These are phyloP conservation scores for Orycteropus afer DNA, from an alignment of 2,113 vertebrate species.

Conservation along the genomic window DNA sequence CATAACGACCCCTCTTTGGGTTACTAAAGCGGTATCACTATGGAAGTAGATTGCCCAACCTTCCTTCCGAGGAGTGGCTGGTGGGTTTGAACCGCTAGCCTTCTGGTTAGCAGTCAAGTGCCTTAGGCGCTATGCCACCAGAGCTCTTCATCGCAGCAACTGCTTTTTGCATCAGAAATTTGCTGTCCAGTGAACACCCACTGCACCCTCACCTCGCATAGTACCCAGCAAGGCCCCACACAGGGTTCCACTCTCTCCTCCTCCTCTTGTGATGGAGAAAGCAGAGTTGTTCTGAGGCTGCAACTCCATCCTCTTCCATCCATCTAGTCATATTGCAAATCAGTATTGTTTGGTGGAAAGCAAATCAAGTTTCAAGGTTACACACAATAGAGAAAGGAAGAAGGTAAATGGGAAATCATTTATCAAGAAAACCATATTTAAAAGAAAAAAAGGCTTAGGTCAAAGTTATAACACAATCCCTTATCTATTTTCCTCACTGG, in stretches of 20 bases:
- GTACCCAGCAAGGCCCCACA: not conserved
- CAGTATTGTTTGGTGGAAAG: not conserved
- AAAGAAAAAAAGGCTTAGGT: slow-evolving; percentile 10
- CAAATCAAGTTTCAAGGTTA: slow-evolving; percentile 57
- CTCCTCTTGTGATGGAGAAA: not conserved
- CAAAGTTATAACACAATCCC: not conserved
- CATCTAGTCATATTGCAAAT: slow-evolving; percentile 4
- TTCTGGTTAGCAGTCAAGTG: too few relatives aligned
- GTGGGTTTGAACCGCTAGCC: too few relatives aligned
- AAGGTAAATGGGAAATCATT: slow-evolving; percentile 4
- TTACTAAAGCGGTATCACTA: too few relatives aligned
- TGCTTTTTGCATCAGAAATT: slow-evolving; percentile 77
- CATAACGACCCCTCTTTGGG: too few relatives aligned
- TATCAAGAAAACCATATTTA: slow-evolving; percentile 63
- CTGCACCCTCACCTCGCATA: not conserved
- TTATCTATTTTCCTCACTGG: not conserved
- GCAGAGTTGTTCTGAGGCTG: not conserved
- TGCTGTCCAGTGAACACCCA: slow-evolving; percentile 58
- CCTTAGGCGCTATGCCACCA: too few relatives aligned
- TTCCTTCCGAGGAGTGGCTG: too few relatives aligned
- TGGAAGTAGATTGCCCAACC: too few relatives aligned
- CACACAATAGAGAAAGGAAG: not conserved
- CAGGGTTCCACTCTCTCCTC: not conserved
- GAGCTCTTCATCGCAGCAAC: too few relatives aligned
- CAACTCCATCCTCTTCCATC: not conserved